Evolutionary conservation across 2,113 vertebrate species (phyloP).

Genomic region (Lates calcarifer): DNA sequence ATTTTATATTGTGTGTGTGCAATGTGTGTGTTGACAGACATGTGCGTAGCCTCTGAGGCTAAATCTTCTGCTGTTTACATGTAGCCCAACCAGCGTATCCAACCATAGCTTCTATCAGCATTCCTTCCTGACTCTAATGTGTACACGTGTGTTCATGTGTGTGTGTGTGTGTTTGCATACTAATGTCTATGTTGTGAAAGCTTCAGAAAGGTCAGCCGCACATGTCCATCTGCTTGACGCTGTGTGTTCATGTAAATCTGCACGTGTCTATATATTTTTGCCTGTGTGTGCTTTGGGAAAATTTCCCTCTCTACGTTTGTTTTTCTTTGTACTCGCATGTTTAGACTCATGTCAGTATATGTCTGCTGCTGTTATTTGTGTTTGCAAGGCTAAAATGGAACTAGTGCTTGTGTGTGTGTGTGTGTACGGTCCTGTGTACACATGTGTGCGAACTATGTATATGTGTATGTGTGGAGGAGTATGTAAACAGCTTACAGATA

Average conservation of each 20-base stretch:
- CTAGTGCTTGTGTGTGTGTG: not conserved
- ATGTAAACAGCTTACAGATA: constrained; percentile 67
- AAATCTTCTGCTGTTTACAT: constrained; percentile 63
- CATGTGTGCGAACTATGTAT: constrained; percentile 42
- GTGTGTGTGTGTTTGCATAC: constrained; percentile 27
- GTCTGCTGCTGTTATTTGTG: constrained; percentile 27
- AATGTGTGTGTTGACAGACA: constrained; percentile 29
- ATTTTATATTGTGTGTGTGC: not conserved
- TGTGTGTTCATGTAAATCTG: constrained; percentile 17
- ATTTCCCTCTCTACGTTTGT: constrained; percentile 1
- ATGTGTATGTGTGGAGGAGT: constrained; percentile 40
- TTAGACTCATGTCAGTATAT: constrained; percentile 31
- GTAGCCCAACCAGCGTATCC: constrained; percentile 52
- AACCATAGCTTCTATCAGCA: constrained; percentile 49
- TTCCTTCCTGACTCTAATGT: constrained; percentile 49
- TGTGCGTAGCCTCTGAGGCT: constrained; percentile 38
- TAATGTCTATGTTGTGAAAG: constrained; percentile 38
- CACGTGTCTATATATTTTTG: constrained; percentile 5
- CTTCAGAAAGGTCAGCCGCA: constrained; percentile 12
- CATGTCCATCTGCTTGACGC: constrained; percentile 22
- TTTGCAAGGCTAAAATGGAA: constrained; percentile 22
- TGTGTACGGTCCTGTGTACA: not conserved
- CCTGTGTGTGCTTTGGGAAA: constrained; percentile 24
- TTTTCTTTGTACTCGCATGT: constrained; percentile 40
- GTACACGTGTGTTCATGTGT: not conserved